These are phyloP conservation scores for Pagetopsis macropterus DNA, from an alignment of 2,797 vertebrate genomes.

Conservation along the genomic window DNA sequence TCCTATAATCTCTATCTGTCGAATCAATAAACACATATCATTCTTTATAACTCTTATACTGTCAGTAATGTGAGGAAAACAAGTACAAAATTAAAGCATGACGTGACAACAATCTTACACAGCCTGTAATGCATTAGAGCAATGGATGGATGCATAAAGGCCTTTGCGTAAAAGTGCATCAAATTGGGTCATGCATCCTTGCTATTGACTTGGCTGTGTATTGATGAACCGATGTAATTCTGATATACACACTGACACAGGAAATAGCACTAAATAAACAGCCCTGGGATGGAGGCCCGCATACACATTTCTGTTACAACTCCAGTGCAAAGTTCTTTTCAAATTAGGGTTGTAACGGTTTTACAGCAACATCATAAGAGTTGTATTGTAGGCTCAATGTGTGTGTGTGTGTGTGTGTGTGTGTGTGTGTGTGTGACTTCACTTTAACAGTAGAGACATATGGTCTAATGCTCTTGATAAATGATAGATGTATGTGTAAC, in stretches of 20 bases:
- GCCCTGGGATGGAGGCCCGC: not conserved
- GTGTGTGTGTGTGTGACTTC: not conserved
- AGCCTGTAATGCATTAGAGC: not conserved
- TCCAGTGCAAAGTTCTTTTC: not conserved
- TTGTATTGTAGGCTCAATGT: not conserved
- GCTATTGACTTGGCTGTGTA: slow-evolving; percentile 5
- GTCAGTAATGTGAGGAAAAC: not conserved
- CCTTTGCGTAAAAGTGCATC: not conserved
- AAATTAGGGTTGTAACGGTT: too few species aligned
- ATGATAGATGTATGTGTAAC: slow-evolving; percentile 2
- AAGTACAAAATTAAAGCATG: not conserved
- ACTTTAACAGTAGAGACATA: not conserved
- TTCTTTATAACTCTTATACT: not conserved
- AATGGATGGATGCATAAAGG: slow-evolving; percentile 1
- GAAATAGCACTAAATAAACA: not conserved
- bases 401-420: too few species aligned
- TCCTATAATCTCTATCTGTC: slow-evolving; percentile 19
- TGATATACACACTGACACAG: not conserved
- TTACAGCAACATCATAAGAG: too few species aligned
- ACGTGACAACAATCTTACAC: not conserved
- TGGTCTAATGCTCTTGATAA: not conserved
- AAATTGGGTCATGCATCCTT: not conserved
- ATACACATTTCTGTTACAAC: not conserved
- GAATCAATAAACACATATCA: not conserved
- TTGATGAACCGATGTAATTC: not conserved